phyloP scores from a whole-genome alignment of 2,797 vertebrate genomes.

The Hippocampus kuda region DNA sequence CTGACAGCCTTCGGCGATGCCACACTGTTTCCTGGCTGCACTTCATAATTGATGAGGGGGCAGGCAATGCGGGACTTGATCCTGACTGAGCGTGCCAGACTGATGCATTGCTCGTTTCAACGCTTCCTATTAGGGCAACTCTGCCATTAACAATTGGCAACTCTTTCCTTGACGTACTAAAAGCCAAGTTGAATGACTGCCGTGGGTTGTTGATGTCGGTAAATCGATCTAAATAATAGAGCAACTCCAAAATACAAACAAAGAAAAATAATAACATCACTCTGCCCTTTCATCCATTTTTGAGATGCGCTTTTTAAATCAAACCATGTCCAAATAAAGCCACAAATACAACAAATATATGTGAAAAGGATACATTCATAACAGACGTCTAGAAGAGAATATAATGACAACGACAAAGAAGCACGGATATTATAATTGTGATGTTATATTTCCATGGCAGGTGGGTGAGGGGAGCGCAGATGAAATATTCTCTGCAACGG shows the following conservation, averaged over 20 bases:
- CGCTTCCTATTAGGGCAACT: conserved; percentile 3
- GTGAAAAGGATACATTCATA: conserved; percentile 2
- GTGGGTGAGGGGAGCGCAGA: too few species aligned
- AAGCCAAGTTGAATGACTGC: background rate
- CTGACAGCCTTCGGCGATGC: conserved; percentile 47
- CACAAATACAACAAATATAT: too few species aligned
- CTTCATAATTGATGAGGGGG: conserved; percentile 61
- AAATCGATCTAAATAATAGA: background rate
- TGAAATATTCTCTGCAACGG: too few species aligned
- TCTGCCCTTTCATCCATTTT: background rate
- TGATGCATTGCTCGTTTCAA: conserved; percentile 32
- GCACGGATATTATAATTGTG: conserved; percentile 11
- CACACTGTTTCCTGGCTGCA: conserved; percentile 43
- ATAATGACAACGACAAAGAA: conserved; percentile 11
- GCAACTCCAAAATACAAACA: too few species aligned
- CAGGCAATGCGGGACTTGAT: conserved; percentile 51
- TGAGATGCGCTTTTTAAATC: too few species aligned
- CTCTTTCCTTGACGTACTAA: background rate
- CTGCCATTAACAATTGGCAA: background rate
- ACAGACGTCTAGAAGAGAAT: conserved; percentile 1
- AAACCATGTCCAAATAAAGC: too few species aligned
- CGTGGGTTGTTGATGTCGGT: background rate
- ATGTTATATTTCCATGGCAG: conserved; percentile 4
- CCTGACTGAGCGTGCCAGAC: conserved; percentile 13
- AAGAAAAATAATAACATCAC: background rate